A percentile compares a stretch with the other conserved stretches of the same genome.
phyloP scores from a whole-genome alignment of 2,797 vertebrate species.

The Taeniopygia guttata region DNA sequence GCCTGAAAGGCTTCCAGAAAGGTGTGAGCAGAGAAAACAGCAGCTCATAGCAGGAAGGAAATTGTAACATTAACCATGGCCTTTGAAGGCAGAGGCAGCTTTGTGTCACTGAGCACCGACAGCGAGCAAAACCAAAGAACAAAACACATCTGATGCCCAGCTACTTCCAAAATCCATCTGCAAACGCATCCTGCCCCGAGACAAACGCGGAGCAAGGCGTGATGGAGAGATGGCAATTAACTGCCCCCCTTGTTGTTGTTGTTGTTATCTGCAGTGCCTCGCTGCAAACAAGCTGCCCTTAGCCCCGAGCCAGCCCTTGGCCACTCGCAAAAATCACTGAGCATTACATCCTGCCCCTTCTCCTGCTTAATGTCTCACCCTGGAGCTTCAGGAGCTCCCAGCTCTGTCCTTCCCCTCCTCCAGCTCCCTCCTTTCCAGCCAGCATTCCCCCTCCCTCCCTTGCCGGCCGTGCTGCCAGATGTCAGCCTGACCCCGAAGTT shows the following conservation, averaged over 20 bases:
- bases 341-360: neutral
- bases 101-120: neutral
- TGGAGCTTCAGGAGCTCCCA: neutral
- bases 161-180: neutral
- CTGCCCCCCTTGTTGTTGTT: neutral
- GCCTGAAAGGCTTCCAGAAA: neutral
- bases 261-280: neutral
- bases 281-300: neutral
- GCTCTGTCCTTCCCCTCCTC: neutral
- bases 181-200: neutral
- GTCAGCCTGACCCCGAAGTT: slow-evolving; percentile 35
- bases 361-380: neutral
- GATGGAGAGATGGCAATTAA: neutral
- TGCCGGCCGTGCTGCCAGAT: slow-evolving; percentile 15
- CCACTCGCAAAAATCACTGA: neutral
- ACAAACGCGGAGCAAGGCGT: neutral
- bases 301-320: neutral
- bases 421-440: slow-evolving; percentile 4
- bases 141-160: neutral
- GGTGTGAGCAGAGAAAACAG: neutral
- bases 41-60: slow-evolving; percentile 16
- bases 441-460: neutral
- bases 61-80: neutral
- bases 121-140: neutral
- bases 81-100: neutral